Evolutionary conservation across 2,888 invertebrate genomes (phyloP).

Genomic region (Diarsia dahlii): DNA sequence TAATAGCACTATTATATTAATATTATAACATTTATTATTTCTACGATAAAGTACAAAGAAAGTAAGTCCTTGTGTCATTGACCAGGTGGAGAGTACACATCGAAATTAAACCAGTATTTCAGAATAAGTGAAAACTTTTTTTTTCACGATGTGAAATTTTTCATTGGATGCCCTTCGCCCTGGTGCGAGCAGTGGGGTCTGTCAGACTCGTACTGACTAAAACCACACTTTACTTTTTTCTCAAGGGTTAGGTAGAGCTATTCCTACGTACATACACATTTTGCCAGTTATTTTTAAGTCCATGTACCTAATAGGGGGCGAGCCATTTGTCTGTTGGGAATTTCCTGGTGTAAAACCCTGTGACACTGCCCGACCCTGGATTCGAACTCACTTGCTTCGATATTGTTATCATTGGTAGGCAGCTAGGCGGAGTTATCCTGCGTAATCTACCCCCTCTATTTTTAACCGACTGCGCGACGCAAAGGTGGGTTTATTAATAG

Average conservation of each 20-base stretch:
- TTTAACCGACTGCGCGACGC: not conserved
- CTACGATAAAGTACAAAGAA: conserved; percentile 45
- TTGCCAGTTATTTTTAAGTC: not conserved
- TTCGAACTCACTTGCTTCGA: not conserved
- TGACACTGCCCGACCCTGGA: not conserved
- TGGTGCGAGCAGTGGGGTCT: no score
- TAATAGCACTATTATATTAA: conserved; percentile 62
- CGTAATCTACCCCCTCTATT: not conserved
- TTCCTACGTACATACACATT: not conserved
- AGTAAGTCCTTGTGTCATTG: conserved; percentile 42
- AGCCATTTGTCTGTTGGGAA: not conserved
- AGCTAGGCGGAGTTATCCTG: not conserved
- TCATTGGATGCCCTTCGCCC: no score
- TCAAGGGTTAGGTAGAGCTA: not conserved
- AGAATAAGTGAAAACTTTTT: not conserved
- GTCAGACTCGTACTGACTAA: no score
- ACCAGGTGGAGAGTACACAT: conserved; percentile 24
- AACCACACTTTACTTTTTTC: no score
- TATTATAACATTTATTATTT: conserved; percentile 62
- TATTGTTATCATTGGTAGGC: not conserved
- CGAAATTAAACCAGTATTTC: not conserved
- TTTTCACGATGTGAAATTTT: no score
- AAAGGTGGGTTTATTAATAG: not conserved
- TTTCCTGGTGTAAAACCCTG: not conserved
- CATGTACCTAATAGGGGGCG: not conserved